These are phyloP conservation scores for Notechis scutatus DNA, from an alignment of 2,113 vertebrate species.

Conservation along the genomic window DNA sequence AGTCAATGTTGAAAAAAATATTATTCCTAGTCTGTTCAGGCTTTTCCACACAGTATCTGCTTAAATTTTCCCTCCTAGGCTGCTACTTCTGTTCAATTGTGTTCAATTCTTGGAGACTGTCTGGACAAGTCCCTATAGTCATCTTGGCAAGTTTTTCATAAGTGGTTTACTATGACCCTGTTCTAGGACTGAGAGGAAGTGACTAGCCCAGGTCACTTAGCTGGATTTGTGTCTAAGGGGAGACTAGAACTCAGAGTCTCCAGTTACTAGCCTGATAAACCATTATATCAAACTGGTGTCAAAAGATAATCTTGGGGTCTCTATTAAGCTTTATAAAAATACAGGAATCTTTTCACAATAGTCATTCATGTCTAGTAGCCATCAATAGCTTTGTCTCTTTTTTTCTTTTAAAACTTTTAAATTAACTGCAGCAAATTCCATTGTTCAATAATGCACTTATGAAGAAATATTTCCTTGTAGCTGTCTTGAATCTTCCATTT, in stretches of 20 bases:
- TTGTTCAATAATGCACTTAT: not conserved
- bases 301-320: not conserved
- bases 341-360: not conserved
- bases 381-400: not conserved
- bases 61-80: not conserved
- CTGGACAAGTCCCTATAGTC: not conserved
- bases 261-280: not conserved
- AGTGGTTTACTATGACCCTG: not conserved
- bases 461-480: not conserved
- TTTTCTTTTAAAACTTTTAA: not conserved
- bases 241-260: not conserved
- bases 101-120: not conserved
- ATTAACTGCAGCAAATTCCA: not conserved
- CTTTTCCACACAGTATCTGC: not conserved
- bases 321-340: not conserved
- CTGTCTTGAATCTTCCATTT: not conserved
- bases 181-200: not conserved
- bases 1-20: not conserved
- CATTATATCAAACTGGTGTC: not conserved
- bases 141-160: not conserved
- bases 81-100: not conserved
- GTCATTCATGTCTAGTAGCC: not conserved
- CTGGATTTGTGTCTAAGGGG: not conserved
- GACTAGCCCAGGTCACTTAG: not conserved
- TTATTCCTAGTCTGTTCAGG: not conserved